Evolutionary conservation across 1,140 invertebrate species (phyloP).

Genomic region (Pogonognathellus flavescens): DNA sequence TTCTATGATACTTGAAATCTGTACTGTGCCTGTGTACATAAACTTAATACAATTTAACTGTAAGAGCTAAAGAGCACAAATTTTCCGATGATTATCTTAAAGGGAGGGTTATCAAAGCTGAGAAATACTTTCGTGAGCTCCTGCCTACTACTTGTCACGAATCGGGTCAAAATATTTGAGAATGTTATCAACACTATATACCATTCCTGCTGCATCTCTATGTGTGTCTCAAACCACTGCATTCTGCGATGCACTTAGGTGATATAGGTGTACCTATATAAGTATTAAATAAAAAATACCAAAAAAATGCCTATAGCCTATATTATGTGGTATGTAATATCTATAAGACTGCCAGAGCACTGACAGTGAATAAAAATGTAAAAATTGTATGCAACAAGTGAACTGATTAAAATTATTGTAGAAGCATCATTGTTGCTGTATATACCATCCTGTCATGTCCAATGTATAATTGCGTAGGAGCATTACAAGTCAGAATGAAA

Average conservation of each 20-base stretch:
- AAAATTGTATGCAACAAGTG: not conserved
- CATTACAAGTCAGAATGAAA: not conserved
- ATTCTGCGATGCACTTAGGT: no score
- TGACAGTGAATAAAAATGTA: not conserved
- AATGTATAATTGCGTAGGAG: not conserved
- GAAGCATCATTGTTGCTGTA: not conserved
- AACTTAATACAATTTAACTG: no score
- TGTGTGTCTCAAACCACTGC: no score
- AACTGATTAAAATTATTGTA: slow-evolving; percentile 34
- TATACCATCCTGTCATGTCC: not conserved
- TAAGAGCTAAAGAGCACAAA: no score
- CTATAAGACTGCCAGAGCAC: not conserved
- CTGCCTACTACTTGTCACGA: slow-evolving; percentile 47
- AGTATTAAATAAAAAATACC: no score
- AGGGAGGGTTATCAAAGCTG: slow-evolving; percentile 1
- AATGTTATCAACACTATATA: not conserved
- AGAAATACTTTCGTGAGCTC: slow-evolving; percentile 15
- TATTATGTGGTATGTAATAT: no score
- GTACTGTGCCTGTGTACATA: no score
- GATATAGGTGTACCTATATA: no score
- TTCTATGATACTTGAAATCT: no score
- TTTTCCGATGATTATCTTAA: not conserved
- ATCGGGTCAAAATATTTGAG: slow-evolving; percentile 29
- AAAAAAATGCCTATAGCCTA: no score
- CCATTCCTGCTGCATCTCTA: not conserved